Evolutionary conservation across 2,888 invertebrate genomes (phyloP), one percentile per base, ranked within the genome.

Genomic region (Meiosimyza decipiens): DNA sequence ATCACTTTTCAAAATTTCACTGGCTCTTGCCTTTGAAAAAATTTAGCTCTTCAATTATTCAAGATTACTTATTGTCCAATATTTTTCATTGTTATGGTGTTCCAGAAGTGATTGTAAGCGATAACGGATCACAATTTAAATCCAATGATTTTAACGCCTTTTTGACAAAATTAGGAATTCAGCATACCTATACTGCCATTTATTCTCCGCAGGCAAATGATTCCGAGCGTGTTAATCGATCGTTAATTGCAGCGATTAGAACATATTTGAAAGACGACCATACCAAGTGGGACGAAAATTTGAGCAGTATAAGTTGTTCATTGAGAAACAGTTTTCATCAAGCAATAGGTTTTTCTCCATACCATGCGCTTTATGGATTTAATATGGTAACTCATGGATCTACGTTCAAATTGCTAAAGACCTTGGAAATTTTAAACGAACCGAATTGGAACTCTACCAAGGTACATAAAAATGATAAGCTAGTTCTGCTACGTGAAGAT

Each of bases 161-260:
- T 55, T 65, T 7, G 76, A 72, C 18, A 81, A 76, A 47, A 7
- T 16, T 52, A 13, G 71, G 71, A 47, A 62, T 72, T 15, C 9
- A 60, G n/a, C 47, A 72, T 16, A 47, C 63, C 4, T 80, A 75
- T 55, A 81, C 72, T 13, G 54, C 74, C 79, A 1, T 59, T 22
- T 84, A 84, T 72, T 81, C 81, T 28, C 82, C 83, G 0, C 83
- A 84, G 74, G 71, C 72, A 3, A 84, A 84, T 73, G 81, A 82
- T 6, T 81, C 81, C 0, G 84, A 84, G 71, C 71, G 82, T 1
- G 76, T 80, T 0, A 84, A 84, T 71, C 65, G 80, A 28, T 79
- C 80, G 0, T 60, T 84, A 4, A 80, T 80, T 9, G 82, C 82
- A 0, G 80, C 79, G 69, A 78, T 84, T 6, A 18, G 66, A 50